A percentile compares a stretch with the other conserved stretches of the same genome.
These are phyloP conservation scores for Glandiceps talaboti DNA, from an alignment of 53 echinoderm and acorn worm genomes.

Conservation along the genomic window DNA sequence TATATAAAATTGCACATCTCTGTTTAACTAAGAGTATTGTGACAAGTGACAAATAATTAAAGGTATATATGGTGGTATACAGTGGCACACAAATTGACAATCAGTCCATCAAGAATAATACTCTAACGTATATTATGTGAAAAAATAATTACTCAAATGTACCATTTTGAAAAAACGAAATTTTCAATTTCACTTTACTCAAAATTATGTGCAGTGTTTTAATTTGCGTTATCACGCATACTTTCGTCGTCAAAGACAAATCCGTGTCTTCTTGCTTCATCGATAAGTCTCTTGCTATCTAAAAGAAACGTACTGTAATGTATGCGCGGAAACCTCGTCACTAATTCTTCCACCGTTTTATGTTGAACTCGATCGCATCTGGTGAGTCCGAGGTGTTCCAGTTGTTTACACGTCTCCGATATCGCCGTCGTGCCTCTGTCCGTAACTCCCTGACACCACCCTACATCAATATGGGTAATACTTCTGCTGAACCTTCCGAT, in stretches of 20 bases:
- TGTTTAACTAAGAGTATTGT: no score
- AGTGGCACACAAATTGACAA: no score
- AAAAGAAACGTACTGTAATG: slow-evolving; percentile 49
- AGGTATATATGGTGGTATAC: no score
- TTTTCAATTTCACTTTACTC: no score
- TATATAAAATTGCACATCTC: no score
- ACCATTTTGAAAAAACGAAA: no score
- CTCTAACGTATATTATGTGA: no score
- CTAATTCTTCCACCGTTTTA: slow-evolving; percentile 18
- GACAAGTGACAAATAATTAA: no score
- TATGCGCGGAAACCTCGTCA: slow-evolving; percentile 22
- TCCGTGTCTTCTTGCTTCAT: slow-evolving; percentile 27
- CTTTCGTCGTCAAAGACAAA: background rate
- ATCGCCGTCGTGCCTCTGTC: slow-evolving; percentile 24
- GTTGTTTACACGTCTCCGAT: slow-evolving; percentile 25
- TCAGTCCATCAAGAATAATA: no score
- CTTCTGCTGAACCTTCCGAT: slow-evolving; percentile 20
- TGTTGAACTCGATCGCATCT: slow-evolving; percentile 36
- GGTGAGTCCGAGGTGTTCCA: slow-evolving; percentile 43
- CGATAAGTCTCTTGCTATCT: slow-evolving; percentile 44
- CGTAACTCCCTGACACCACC: slow-evolving; percentile 33
- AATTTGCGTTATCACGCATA: background rate
- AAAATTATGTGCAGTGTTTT: no score
- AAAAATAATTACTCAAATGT: no score
- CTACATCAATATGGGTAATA: slow-evolving; percentile 37